These are phyloP conservation scores for Orbicella faveolata DNA, from an alignment of 64 coral and sea anemone genomes.

Conservation along the genomic window DNA sequence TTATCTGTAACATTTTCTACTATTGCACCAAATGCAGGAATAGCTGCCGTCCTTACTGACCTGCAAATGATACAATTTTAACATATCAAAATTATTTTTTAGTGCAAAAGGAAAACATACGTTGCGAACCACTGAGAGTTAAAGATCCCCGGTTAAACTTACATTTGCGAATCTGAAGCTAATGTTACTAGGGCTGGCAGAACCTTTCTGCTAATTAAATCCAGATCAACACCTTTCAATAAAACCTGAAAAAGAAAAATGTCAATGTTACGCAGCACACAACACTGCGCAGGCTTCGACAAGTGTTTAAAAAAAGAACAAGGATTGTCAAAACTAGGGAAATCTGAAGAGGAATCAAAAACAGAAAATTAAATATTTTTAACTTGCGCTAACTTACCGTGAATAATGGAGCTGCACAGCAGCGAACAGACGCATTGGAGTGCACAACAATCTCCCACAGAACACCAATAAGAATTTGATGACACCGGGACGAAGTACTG, in stretches of 20 bases:
- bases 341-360: background rate
- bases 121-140: background rate
- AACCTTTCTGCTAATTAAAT: conserved; percentile 81
- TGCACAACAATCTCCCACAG: conserved; percentile 95
- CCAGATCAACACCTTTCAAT: conserved; percentile 76
- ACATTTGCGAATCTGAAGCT: conserved; percentile 94
- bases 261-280: no score
- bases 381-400: conserved; percentile 38
- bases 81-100: background rate
- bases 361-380: background rate
- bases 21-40: conserved; percentile 96
- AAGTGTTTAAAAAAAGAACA: no score
- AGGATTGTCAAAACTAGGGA: no score
- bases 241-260: conserved; percentile 61
- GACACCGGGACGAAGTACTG: conserved; percentile 69
- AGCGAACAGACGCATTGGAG: conserved; percentile 66
- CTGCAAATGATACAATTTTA: conserved; percentile 7
- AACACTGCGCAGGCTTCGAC: no score
- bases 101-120: background rate
- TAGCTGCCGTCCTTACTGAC: conserved; percentile 88
- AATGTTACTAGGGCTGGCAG: conserved; percentile 88
- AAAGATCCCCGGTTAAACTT: background rate
- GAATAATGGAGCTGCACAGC: conserved; percentile 79
- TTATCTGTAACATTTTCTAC: conserved; percentile 93
- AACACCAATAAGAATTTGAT: conserved; percentile 84